Evolutionary conservation across 2,113 vertebrate species (phyloP).

Genomic region (Apodemus speciosus): DNA sequence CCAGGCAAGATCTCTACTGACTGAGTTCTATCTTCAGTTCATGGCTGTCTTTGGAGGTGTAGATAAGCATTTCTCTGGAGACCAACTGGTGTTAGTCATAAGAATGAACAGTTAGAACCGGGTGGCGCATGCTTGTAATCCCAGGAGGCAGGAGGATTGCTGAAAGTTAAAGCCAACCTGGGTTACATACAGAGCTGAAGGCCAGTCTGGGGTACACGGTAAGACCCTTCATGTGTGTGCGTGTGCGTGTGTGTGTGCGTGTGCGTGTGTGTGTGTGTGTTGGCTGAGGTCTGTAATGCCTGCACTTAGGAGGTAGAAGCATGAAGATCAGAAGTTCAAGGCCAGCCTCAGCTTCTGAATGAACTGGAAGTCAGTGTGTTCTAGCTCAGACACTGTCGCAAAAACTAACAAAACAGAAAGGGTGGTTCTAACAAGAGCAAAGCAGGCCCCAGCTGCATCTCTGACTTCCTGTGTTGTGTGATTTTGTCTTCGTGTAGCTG

Average conservation of each 20-base stretch:
- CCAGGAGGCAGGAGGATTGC: not conserved
- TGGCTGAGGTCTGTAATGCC: not conserved
- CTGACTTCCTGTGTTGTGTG: not conserved
- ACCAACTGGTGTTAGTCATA: not conserved
- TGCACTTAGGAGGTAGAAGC: not conserved
- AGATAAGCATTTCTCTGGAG: not conserved
- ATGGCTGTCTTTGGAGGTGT: too few relatives aligned
- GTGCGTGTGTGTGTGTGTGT: too few relatives aligned
- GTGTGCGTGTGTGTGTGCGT: too few relatives aligned
- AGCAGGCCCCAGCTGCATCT: not conserved
- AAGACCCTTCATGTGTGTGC: not conserved
- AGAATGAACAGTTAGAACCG: not conserved
- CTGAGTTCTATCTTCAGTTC: not conserved
- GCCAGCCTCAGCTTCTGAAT: not conserved
- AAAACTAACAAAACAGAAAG: not conserved
- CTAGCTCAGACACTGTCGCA: not conserved
- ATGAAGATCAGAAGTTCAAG: not conserved
- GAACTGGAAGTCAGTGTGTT: not conserved
- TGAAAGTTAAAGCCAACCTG: not conserved
- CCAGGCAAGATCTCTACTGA: not conserved
- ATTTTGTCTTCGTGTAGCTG: not conserved
- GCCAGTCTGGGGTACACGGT: not conserved
- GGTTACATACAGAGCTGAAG: not conserved
- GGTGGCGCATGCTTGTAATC: not conserved
- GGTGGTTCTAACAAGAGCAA: not conserved